A percentile compares a stretch with the other conserved stretches of the same genome.
phyloP scores from a whole-genome alignment of 2,113 vertebrate species.

The Rhegmatorhina hoffmannsi region DNA sequence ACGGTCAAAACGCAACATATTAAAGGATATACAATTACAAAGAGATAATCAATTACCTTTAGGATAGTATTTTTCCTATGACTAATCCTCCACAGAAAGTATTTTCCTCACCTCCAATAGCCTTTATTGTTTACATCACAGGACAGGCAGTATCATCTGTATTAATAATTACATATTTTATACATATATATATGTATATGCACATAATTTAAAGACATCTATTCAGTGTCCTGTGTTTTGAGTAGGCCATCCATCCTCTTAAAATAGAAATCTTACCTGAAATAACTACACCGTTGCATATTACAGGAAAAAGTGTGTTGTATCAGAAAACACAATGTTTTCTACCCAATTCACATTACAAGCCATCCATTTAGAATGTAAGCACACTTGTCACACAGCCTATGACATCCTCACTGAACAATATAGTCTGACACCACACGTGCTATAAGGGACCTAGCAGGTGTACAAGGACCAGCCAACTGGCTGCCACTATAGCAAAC shows the following conservation, averaged over 20 bases:
- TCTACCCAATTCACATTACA: neutral
- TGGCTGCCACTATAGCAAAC: neutral
- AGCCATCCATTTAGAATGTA: neutral
- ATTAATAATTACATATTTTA: neutral
- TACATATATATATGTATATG: no score
- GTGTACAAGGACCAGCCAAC: neutral
- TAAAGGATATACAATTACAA: neutral
- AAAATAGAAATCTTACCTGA: neutral
- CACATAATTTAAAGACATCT: neutral
- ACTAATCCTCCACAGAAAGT: neutral
- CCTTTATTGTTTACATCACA: neutral
- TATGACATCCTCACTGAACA: neutral
- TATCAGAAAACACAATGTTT: neutral
- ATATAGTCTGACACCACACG: neutral
- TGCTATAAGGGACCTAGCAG: no score
- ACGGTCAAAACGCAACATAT: neutral
- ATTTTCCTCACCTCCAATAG: fast-evolving
- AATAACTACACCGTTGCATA: neutral
- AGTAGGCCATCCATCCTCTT: neutral
- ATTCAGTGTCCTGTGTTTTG: neutral
- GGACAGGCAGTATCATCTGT: neutral
- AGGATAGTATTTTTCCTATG: neutral
- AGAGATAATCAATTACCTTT: neutral
- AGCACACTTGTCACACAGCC: neutral
- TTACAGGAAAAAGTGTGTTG: neutral